Conservation (phyloP, 2,888 invertebrate species). For the Unio delphinus region DNA sequence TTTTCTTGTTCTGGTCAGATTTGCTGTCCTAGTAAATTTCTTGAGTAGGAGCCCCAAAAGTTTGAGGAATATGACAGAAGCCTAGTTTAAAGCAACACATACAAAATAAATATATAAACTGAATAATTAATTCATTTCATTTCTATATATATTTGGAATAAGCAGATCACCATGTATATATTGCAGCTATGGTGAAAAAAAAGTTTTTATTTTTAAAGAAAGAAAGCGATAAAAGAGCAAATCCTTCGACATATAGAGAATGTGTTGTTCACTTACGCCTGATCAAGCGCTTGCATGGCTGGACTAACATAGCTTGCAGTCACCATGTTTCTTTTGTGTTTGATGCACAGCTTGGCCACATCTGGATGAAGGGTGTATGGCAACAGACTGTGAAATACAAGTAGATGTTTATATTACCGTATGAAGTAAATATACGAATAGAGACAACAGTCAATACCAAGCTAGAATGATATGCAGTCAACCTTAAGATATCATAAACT, state of each 20-base stretch:
- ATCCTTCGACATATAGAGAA: too few species aligned
- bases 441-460: not conserved
- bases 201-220: too few species aligned
- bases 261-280: slow-evolving; percentile 72
- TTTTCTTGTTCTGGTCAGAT: too few species aligned
- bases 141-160: not conserved
- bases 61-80: too few species aligned
- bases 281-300: slow-evolving; percentile 84
- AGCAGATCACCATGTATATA: not conserved
- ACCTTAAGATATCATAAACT: too few species aligned
- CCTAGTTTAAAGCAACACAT: too few species aligned
- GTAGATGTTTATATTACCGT: not conserved
- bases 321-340: slow-evolving; percentile 90
- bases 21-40: too few species aligned
- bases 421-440: not conserved
- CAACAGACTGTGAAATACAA: slow-evolving; percentile 79
- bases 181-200: not conserved
- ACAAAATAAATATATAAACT: too few species aligned
- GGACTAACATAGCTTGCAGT: slow-evolving; percentile 96
- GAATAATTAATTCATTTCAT: too few species aligned
- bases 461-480: too few species aligned
- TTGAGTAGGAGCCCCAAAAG: too few species aligned
- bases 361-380: slow-evolving; percentile 92
- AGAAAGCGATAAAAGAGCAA: not conserved
- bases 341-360: slow-evolving; percentile 88